Evolutionary conservation across 2,888 invertebrate genomes (phyloP).

Genomic region (Ennomos quercinarius): DNA sequence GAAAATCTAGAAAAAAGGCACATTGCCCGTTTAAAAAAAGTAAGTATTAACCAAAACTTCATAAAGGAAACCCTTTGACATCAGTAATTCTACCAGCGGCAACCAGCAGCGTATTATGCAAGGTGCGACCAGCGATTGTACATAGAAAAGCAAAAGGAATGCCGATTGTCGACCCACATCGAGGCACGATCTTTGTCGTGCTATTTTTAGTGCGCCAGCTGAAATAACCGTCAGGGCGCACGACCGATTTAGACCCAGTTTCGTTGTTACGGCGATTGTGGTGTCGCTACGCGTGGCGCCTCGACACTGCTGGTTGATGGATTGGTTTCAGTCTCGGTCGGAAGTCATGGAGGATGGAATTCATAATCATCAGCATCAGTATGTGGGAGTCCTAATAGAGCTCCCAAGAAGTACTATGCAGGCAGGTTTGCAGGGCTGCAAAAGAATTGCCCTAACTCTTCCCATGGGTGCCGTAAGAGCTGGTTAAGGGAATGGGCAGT

Average conservation of each 20-base stretch:
- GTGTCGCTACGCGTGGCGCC: constrained; percentile 56
- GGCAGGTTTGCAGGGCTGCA: no score
- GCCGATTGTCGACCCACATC: constrained; percentile 76
- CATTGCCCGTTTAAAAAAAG: no score
- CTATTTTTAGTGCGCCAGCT: constrained; percentile 65
- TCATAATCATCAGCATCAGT: not conserved
- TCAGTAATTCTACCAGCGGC: constrained; percentile 5
- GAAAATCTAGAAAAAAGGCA: no score
- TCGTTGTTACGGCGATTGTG: constrained; percentile 50
- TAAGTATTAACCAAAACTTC: no score
- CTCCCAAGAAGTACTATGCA: no score
- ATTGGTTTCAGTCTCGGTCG: not conserved
- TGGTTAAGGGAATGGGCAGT: no score
- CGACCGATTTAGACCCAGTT: constrained; percentile 65
- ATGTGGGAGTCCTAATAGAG: not conserved
- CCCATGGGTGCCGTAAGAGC: no score
- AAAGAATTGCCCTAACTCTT: no score
- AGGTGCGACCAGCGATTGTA: constrained; percentile 45
- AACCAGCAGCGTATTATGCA: constrained; percentile 46
- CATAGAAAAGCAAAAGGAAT: constrained; percentile 61
- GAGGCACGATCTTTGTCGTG: constrained; percentile 60
- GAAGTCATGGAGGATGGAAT: no score
- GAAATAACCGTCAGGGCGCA: constrained; percentile 76
- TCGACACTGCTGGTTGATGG: constrained; percentile 37
- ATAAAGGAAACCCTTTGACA: not conserved